Percentiles rank a stretch among this genome's conserved stretches.
phyloP scores from a whole-genome alignment of 2,797 vertebrate genomes.

The Pelodytes ibericus region DNA sequence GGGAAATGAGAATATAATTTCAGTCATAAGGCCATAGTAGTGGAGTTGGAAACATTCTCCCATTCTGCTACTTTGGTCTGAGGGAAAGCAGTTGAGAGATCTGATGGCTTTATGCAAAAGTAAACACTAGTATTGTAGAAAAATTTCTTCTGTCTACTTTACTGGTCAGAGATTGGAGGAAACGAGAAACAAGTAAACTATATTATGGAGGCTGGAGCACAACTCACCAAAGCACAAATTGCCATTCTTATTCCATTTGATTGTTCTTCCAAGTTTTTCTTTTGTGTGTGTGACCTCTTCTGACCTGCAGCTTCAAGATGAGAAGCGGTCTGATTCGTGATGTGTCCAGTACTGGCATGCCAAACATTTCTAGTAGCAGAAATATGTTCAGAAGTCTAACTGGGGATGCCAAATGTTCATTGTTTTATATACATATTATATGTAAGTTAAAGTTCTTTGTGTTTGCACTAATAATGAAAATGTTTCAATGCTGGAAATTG shows the following conservation, averaged over 20 bases:
- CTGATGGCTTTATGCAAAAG: not conserved
- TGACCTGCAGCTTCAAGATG: constrained; percentile 1
- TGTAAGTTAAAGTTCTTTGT: constrained; percentile 62
- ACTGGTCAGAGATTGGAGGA: not conserved
- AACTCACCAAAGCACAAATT: constrained; percentile 64
- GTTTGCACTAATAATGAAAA: constrained; percentile 74
- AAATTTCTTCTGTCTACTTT: not conserved
- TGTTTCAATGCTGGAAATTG: constrained; percentile 87
- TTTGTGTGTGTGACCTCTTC: constrained; percentile 3
- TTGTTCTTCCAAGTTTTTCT: not conserved
- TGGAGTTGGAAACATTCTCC: no score
- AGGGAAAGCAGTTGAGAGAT: no score
- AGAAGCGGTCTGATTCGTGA: constrained; percentile 2
- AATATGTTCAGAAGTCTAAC: not conserved
- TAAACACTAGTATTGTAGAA: not conserved
- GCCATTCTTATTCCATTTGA: not conserved
- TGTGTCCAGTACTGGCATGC: constrained; percentile 43
- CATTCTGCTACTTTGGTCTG: no score
- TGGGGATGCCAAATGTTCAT: constrained; percentile 21
- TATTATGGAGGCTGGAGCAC: constrained; percentile 22
- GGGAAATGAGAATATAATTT: no score
- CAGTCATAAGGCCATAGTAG: no score
- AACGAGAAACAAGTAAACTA: not conserved
- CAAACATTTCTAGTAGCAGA: constrained; percentile 35
- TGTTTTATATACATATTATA: constrained; percentile 35